Evolutionary conservation across 2,113 vertebrate species (phyloP).

Genomic region (Erythrocercus mccallii): DNA sequence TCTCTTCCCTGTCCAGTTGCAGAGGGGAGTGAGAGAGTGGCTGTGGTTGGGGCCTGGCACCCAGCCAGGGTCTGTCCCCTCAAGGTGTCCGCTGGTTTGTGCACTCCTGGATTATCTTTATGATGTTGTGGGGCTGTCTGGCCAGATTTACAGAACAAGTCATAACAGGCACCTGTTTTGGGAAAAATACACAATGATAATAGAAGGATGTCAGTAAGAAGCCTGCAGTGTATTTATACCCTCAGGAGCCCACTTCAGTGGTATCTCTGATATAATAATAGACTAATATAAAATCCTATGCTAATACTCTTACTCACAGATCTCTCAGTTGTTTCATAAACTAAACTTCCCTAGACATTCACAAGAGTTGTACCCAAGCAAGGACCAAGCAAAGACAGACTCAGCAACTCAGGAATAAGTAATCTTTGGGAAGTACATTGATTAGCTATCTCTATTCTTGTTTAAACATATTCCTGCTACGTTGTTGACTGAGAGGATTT

Average conservation of each 20-base stretch:
- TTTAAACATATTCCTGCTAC: slow-evolving; percentile 48
- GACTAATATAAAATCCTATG: neutral
- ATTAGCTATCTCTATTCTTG: slow-evolving; percentile 48
- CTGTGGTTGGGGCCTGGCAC: neutral
- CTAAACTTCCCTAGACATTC: neutral
- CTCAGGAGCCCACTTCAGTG: neutral
- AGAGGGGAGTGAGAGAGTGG: neutral
- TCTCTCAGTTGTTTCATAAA: neutral
- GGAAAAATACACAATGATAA: neutral
- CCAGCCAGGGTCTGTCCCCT: no score
- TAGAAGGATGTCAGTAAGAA: neutral
- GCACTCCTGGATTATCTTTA: neutral
- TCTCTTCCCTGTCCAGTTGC: neutral
- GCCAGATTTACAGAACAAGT: neutral
- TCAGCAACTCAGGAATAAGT: neutral
- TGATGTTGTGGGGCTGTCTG: neutral
- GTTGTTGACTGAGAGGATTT: slow-evolving; percentile 51
- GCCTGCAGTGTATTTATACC: neutral
- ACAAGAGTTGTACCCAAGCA: neutral
- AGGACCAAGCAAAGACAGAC: slow-evolving; percentile 48
- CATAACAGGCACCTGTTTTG: neutral
- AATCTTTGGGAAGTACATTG: slow-evolving; percentile 32
- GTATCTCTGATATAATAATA: neutral
- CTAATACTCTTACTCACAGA: neutral
- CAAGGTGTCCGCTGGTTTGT: neutral